These are phyloP conservation scores for Alouatta palliata DNA, from an alignment of 2,113 vertebrate genomes.

Conservation along the genomic window DNA sequence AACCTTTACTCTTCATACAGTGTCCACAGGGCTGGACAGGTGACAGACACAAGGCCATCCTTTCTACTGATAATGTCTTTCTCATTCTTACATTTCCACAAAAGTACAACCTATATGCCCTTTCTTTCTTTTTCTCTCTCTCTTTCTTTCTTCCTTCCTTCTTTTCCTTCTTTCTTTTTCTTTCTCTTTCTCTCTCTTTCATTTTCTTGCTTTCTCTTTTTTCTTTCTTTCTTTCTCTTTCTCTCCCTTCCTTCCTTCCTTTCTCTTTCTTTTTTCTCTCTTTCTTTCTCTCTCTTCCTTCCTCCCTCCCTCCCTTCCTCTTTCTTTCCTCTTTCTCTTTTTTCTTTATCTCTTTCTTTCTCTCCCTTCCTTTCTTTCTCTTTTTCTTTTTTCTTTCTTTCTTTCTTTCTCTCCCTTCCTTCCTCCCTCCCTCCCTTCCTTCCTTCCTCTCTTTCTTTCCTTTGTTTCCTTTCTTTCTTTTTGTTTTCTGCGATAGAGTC, in stretches of 20 bases:
- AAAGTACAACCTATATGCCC: not conserved
- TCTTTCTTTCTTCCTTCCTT: too few relatives aligned
- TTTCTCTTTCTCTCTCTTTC: too few relatives aligned
- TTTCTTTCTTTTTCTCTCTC: too few relatives aligned
- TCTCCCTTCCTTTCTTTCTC: too few relatives aligned
- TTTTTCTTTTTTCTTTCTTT: rapidly evolving
- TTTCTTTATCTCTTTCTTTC: too few relatives aligned
- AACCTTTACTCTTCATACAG: not conserved
- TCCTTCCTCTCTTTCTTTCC: rapidly evolving
- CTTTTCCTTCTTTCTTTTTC: rapidly evolving
- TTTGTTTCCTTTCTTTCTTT: too few relatives aligned
- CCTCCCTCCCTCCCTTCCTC: too few relatives aligned
- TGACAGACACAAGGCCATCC: not conserved
- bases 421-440: rapidly evolving
- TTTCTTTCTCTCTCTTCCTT: rapidly evolving
- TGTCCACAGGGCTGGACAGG: not conserved
- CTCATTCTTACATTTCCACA: not conserved
- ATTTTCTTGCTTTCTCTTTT: rapidly evolving
- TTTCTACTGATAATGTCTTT: not conserved
- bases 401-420: too few relatives aligned
- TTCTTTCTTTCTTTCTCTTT: too few relatives aligned
- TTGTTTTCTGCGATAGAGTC: too few relatives aligned
- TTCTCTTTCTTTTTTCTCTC: rapidly evolving
- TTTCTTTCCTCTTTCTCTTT: too few relatives aligned
- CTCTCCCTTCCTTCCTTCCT: too few relatives aligned